Conservation (phyloP, 2,797 vertebrate species). For the Tadarida brasiliensis region DNA sequence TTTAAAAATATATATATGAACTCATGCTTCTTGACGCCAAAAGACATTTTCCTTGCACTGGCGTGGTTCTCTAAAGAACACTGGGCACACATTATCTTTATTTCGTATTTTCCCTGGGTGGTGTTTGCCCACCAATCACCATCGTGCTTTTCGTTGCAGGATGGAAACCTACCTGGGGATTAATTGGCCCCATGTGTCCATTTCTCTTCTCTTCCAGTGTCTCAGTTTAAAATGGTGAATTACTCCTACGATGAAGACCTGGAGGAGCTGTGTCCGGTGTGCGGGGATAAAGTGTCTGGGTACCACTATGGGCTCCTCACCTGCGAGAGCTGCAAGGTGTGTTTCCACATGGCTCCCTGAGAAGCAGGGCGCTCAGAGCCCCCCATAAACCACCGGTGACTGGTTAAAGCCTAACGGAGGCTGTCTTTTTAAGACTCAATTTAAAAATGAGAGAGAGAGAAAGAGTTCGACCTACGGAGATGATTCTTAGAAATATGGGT, state of each 20-base stretch:
- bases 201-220: conserved; percentile 88
- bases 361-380: neutral
- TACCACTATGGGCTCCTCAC: conserved; percentile 99
- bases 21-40: neutral
- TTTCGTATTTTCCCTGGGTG: neutral
- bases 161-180: neutral
- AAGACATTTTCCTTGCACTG: conserved; percentile 7
- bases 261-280: conserved; percentile 99
- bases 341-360: conserved; percentile 75
- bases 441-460: conserved; percentile 47
- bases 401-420: neutral
- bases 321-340: conserved; percentile 99
- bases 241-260: conserved; percentile 99
- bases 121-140: neutral
- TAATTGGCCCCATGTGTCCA: neutral
- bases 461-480: conserved; percentile 51
- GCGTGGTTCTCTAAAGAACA: neutral
- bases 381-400: neutral
- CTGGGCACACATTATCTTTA: neutral
- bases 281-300: conserved; percentile 99
- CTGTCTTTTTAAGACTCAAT: neutral
- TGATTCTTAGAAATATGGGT: conserved; percentile 40
- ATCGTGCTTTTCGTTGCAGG: neutral
- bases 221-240: conserved; percentile 99
- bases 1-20: neutral